Percentiles rank a stretch among this genome's conserved stretches.
phyloP scores from a whole-genome alignment of 2,888 invertebrate species.

The Dromius quadrimaculatus region DNA sequence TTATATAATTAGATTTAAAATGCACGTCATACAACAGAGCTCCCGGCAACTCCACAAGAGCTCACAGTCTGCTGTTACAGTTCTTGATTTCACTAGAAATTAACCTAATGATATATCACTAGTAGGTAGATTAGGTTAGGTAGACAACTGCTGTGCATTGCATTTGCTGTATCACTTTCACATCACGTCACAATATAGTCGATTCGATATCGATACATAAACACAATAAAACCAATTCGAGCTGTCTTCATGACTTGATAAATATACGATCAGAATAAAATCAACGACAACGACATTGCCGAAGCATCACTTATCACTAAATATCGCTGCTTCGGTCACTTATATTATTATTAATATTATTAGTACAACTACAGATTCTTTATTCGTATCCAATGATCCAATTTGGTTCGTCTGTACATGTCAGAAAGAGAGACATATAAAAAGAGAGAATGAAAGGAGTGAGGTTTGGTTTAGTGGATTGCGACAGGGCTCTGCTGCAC shows the following conservation, averaged over 20 bases:
- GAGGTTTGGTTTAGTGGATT: constrained; percentile 77
- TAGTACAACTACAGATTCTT: constrained; percentile 5
- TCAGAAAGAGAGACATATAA: not conserved
- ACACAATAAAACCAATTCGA: constrained; percentile 18
- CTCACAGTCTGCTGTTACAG: constrained; percentile 44
- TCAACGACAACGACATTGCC: constrained; percentile 22
- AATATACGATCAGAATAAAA: constrained; percentile 28
- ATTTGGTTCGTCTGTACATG: constrained; percentile 2
- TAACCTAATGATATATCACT: constrained; percentile 46
- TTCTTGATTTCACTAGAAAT: constrained; percentile 35
- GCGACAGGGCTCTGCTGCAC: constrained; percentile 94
- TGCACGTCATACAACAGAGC: constrained; percentile 42
- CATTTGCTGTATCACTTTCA: constrained; percentile 6
- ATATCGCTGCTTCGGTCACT: constrained; percentile 33
- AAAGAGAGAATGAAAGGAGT: constrained; percentile 5
- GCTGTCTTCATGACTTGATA: constrained; percentile 13
- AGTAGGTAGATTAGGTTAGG: no score
- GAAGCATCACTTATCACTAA: constrained; percentile 34
- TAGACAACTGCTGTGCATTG: constrained; percentile 21
- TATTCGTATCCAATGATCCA: constrained; percentile 12
- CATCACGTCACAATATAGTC: not conserved
- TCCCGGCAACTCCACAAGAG: not conserved
- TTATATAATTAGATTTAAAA: constrained; percentile 40
- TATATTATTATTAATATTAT: not conserved
- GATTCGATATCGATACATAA: no score